These are phyloP conservation scores for Hemicrepidius hirtus DNA, from an alignment of 2,888 invertebrate species.

Conservation along the genomic window DNA sequence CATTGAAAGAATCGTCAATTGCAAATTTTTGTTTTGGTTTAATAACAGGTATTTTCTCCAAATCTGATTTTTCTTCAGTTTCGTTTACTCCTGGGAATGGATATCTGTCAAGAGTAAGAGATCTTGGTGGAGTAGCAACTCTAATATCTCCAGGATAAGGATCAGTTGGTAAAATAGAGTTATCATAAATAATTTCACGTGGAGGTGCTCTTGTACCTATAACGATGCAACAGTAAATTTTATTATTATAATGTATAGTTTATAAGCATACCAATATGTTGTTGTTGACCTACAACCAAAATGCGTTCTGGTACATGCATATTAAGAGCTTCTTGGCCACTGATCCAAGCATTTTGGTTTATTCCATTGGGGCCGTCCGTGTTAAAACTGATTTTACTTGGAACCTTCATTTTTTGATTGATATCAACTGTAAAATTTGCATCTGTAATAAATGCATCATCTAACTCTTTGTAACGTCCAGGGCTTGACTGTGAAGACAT, in stretches of 20 bases:
- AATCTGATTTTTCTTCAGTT: conserved; percentile 72
- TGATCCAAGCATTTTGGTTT: conserved; percentile 77
- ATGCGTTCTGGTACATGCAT: conserved; percentile 97
- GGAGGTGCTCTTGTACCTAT: conserved; percentile 89
- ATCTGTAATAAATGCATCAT: conserved; percentile 77
- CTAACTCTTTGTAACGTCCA: conserved; percentile 77
- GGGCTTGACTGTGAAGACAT: conserved; percentile 80
- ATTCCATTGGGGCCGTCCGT: conserved; percentile 79
- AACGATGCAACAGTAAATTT: background rate
- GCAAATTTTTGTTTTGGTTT: conserved; percentile 63
- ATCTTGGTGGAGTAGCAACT: conserved; percentile 92
- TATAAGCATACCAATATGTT: conserved; percentile 75
- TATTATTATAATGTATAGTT: background rate
- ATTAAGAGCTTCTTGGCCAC: conserved; percentile 83
- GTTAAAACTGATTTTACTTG: conserved; percentile 85
- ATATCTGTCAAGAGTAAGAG: conserved; percentile 90
- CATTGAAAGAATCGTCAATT: conserved; percentile 63
- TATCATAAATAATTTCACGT: conserved; percentile 89
- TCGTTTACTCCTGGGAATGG: conserved; percentile 81
- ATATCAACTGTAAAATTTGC: conserved; percentile 85
- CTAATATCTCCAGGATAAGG: conserved; percentile 82
- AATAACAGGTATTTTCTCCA: conserved; percentile 62
- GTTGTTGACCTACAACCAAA: conserved; percentile 88
- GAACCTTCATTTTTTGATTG: conserved; percentile 87
- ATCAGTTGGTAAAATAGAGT: conserved; percentile 83